phyloP scores from a whole-genome alignment of 2,797 vertebrate genomes.

The Carapus acus region DNA sequence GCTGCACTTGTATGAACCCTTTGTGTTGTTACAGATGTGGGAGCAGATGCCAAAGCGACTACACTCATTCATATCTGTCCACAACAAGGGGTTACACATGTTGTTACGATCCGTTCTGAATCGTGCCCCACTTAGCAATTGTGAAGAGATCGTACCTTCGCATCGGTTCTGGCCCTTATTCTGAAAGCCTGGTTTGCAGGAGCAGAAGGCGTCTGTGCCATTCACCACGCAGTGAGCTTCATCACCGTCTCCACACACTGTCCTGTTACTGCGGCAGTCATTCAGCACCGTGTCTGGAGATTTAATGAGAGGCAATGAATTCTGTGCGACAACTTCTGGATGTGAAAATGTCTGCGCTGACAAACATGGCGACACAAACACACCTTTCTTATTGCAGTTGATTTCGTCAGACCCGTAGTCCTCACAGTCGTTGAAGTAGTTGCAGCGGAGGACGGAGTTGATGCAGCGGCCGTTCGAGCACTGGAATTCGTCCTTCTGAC shows the following conservation, averaged over 20 bases:
- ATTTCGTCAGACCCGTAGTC: conserved; percentile 86
- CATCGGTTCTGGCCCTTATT: conserved; percentile 79
- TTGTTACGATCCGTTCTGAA: background rate
- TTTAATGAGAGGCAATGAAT: too few species aligned
- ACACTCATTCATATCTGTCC: conserved; percentile 88
- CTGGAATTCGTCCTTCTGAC: conserved; percentile 85
- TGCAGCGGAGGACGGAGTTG: conserved; percentile 79
- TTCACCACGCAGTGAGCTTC: conserved; percentile 84
- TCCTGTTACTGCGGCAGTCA: conserved; percentile 78
- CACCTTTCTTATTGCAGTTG: conserved; percentile 82
- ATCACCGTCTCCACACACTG: conserved; percentile 82
- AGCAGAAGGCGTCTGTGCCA: conserved; percentile 78
- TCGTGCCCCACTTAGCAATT: background rate
- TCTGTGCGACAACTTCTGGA: too few species aligned
- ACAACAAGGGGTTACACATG: conserved; percentile 1
- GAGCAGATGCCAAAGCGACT: conserved; percentile 85
- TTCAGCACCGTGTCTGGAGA: conserved; percentile 77
- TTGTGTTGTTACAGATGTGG: conserved; percentile 96
- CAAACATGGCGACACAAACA: background rate
- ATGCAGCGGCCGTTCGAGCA: conserved; percentile 84
- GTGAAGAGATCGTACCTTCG: conserved; percentile 72
- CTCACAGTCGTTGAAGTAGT: conserved; percentile 93
- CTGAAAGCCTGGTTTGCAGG: conserved; percentile 85
- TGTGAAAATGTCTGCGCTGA: too few species aligned
- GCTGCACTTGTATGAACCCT: conserved; percentile 88